A percentile compares a stretch with the other conserved stretches of the same genome.
Conservation (phyloP, 2,797 vertebrate species). For the Scomberomorus guttatus region DNA sequence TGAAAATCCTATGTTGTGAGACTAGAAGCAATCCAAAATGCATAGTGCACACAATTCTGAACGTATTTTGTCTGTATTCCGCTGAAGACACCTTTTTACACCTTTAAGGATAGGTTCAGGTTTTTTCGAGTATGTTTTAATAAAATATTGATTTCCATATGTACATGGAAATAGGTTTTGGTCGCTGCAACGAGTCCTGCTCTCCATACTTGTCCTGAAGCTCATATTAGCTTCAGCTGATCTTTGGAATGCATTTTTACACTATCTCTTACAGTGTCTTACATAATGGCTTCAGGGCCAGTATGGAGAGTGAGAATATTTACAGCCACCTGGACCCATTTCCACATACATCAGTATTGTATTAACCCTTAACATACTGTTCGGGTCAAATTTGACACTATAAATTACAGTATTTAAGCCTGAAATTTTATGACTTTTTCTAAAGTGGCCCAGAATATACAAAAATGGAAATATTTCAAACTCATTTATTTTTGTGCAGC, state of each 20-base stretch:
- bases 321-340: not conserved
- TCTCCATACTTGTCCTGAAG: too few relatives aligned
- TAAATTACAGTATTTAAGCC: too few relatives aligned
- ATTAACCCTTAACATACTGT: too few relatives aligned
- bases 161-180: too few relatives aligned
- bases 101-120: not conserved
- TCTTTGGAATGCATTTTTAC: not conserved
- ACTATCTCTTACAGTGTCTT: not conserved
- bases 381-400: too few relatives aligned
- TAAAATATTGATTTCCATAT: not conserved
- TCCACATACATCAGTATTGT: not conserved
- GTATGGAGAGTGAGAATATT: not conserved
- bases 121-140: not conserved
- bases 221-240: not conserved
- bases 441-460: too few relatives aligned
- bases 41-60: not conserved
- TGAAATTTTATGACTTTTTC: too few relatives aligned
- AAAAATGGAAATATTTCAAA: too few relatives aligned
- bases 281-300: not conserved
- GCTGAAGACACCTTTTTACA: not conserved
- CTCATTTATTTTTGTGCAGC: too few relatives aligned
- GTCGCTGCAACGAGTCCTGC: too few relatives aligned
- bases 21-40: not conserved
- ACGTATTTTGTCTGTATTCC: conserved; percentile 1
- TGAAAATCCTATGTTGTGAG: not conserved